Conservation (phyloP, 1,140 invertebrate genomes). For the Drosophila ficusphila region DNA sequence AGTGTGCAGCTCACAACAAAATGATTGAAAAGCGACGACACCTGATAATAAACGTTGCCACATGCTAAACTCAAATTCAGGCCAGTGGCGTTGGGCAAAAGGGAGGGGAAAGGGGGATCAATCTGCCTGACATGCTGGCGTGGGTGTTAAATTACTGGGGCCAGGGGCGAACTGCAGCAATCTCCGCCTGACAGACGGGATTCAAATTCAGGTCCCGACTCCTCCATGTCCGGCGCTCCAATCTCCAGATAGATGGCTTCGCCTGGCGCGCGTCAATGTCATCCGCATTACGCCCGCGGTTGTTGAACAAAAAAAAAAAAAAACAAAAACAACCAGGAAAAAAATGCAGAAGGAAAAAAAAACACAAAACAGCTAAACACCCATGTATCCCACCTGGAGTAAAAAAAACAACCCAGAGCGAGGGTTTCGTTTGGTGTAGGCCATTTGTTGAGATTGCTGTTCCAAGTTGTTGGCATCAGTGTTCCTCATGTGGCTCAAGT, state of each 20-base stretch:
- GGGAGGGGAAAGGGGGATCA: not conserved
- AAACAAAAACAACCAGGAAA: not conserved
- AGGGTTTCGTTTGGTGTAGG: constrained; percentile 15
- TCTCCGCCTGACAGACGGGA: constrained; percentile 38
- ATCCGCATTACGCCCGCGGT: constrained; percentile 59
- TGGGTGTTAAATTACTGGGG: constrained; percentile 76
- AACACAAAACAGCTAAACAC: not conserved
- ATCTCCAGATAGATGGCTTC: constrained; percentile 41
- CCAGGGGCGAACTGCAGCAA: constrained; percentile 35
- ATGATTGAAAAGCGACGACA: constrained; percentile 64
- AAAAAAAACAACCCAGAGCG: not conserved
- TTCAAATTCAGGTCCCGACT: constrained; percentile 39
- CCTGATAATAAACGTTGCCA: constrained; percentile 57
- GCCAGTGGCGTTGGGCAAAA: constrained; percentile 6
- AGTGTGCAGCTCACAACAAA: constrained; percentile 28
- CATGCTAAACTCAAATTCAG: constrained; percentile 52
- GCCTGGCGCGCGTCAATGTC: constrained; percentile 67
- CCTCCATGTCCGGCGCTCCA: constrained; percentile 1
- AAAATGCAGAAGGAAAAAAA: too few relatives aligned
- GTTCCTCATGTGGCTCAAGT: constrained; percentile 6
- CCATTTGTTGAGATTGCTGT: constrained; percentile 36
- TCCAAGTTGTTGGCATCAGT: constrained; percentile 16
- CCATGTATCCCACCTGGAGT: constrained; percentile 1
- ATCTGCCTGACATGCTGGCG: constrained; percentile 47
- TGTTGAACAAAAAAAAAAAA: constrained; percentile 6